phyloP scores from a whole-genome alignment of 2,888 invertebrate genomes.

The Phrixothrix hirtus region DNA sequence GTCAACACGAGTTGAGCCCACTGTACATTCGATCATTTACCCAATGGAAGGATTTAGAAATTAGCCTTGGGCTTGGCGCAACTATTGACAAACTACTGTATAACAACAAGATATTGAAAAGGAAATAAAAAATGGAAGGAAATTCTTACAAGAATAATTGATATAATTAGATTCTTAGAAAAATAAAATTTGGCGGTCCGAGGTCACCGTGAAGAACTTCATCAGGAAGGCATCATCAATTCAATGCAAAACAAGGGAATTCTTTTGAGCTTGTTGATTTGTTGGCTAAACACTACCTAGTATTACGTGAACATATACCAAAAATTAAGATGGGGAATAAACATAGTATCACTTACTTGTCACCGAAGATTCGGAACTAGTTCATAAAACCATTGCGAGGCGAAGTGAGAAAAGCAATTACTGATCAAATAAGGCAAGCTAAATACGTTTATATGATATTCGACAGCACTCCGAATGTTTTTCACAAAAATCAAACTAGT shows the following conservation, averaged over 20 bases:
- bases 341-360: constrained; percentile 26
- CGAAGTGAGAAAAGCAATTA: constrained; percentile 21
- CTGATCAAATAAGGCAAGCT: constrained; percentile 22
- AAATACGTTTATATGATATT: constrained; percentile 29
- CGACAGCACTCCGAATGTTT: constrained; percentile 25
- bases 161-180: constrained; percentile 24
- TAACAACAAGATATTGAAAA: constrained; percentile 25
- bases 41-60: constrained; percentile 17
- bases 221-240: constrained; percentile 17
- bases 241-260: constrained; percentile 22
- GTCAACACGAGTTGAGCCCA: constrained; percentile 18
- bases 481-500: constrained; percentile 34
- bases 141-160: constrained; percentile 23
- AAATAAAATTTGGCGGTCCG: constrained; percentile 31
- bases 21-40: constrained; percentile 16
- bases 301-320: constrained; percentile 26
- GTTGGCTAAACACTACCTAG: constrained; percentile 31
- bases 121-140: constrained; percentile 26
- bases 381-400: constrained; percentile 23
- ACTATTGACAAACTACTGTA: constrained; percentile 32
- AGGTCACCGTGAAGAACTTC: constrained; percentile 18
- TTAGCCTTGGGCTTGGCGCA: too few species aligned
- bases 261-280: constrained; percentile 22
- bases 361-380: constrained; percentile 28
- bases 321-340: constrained; percentile 23